These are phyloP conservation scores for Gymnogyps californianus DNA, from an alignment of 2,113 vertebrate genomes.

Conservation along the genomic window DNA sequence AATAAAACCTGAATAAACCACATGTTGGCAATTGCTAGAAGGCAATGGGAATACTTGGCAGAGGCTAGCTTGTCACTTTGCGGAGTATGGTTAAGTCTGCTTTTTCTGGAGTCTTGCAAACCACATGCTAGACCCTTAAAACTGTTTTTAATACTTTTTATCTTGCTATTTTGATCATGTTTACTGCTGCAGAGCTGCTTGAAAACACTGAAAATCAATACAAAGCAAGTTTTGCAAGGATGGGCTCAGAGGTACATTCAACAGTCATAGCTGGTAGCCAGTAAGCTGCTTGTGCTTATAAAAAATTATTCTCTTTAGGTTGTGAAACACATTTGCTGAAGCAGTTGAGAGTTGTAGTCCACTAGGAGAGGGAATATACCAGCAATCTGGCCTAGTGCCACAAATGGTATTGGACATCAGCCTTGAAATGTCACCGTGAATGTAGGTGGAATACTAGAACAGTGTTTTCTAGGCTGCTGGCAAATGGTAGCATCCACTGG, in stretches of 20 bases:
- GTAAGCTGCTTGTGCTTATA: not conserved
- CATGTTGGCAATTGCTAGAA: not conserved
- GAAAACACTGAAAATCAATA: not conserved
- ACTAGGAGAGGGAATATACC: not conserved
- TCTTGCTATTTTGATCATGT: not conserved
- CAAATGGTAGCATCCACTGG: not conserved
- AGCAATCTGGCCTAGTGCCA: not conserved
- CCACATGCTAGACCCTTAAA: not conserved
- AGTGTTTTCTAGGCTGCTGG: not conserved
- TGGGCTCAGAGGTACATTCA: not conserved
- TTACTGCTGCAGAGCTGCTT: not conserved
- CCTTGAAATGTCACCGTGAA: not conserved
- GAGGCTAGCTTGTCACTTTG: not conserved
- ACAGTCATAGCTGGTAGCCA: not conserved
- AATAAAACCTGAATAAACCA: not conserved
- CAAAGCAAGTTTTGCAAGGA: not conserved
- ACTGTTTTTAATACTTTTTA: not conserved
- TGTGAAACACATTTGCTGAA: not conserved
- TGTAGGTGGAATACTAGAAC: not conserved
- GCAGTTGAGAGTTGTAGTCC: not conserved
- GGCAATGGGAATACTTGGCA: not conserved
- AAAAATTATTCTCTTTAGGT: not conserved
- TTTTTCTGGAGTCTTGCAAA: not conserved
- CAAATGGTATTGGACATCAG: not conserved
- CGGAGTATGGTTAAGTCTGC: not conserved